These are phyloP conservation scores for Okapia johnstoni DNA, from an alignment of 2,113 vertebrate species.

Conservation along the genomic window DNA sequence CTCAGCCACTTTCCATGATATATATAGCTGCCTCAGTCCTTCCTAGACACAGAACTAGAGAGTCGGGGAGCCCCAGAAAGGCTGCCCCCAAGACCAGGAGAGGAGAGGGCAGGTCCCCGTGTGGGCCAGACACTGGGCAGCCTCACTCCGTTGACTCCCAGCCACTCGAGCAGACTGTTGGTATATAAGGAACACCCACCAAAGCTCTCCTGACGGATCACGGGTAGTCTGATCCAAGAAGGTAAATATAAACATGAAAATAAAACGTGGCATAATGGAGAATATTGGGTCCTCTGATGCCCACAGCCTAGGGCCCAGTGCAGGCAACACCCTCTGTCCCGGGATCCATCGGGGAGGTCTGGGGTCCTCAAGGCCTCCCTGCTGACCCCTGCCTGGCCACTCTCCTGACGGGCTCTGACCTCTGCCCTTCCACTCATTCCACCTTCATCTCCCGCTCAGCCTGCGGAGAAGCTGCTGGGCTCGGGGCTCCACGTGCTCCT, in stretches of 20 bases:
- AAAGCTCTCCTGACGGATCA: neutral
- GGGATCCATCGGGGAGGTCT: neutral
- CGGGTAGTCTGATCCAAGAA: neutral
- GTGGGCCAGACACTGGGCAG: too few relatives aligned
- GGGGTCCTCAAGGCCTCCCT: accelerated
- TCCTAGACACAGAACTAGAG: neutral
- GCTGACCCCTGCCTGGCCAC: neutral
- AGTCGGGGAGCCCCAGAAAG: too few relatives aligned
- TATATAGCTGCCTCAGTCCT: neutral
- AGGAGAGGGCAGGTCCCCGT: accelerated
- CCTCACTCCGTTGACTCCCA: neutral
- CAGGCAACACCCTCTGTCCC: neutral
- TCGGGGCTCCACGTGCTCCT: neutral
- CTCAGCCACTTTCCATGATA: neutral
- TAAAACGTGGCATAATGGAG: neutral
- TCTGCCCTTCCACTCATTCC: neutral
- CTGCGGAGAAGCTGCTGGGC: accelerated
- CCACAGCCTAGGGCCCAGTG: accelerated
- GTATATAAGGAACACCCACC: neutral
- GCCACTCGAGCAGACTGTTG: neutral
- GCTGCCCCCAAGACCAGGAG: neutral
- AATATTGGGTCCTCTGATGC: accelerated
- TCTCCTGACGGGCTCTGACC: neutral
- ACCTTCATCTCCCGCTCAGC: too few relatives aligned
- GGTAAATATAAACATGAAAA: neutral